These are phyloP conservation scores for Peromyscus polionotus DNA, from an alignment of 2,113 vertebrate species.

Conservation along the genomic window DNA sequence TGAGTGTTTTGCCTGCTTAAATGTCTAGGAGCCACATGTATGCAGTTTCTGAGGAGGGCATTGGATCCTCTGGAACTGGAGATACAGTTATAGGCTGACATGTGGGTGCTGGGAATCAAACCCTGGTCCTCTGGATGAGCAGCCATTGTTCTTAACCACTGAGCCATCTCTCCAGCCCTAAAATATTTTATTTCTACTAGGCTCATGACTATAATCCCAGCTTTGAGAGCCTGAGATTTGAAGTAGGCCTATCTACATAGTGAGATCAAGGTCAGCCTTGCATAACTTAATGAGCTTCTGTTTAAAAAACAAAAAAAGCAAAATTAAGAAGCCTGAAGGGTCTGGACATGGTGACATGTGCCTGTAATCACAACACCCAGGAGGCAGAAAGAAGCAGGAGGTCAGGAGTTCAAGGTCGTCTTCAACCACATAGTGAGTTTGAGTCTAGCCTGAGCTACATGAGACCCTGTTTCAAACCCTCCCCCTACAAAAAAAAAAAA, in stretches of 20 bases:
- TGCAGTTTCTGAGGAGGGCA: not conserved
- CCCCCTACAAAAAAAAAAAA: too few species aligned
- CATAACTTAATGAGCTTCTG: not conserved
- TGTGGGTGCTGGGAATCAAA: not conserved
- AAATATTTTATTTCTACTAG: not conserved
- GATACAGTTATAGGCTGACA: not conserved
- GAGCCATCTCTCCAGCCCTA: not conserved
- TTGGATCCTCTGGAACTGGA: not conserved
- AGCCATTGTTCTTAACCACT: not conserved
- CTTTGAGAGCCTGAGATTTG: not conserved
- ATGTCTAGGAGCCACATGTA: not conserved
- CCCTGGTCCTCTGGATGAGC: not conserved
- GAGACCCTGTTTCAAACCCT: not conserved
- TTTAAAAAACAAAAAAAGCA: not conserved
- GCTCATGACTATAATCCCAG: not conserved
- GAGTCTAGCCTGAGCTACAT: not conserved
- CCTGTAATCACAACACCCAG: not conserved
- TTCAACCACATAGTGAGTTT: not conserved
- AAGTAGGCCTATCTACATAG: not conserved
- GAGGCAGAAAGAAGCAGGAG: too few species aligned
- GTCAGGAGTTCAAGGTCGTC: not conserved
- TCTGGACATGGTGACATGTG: not conserved
- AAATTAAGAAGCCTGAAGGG: not conserved
- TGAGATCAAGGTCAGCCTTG: not conserved
- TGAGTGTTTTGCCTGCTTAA: not conserved